phyloP scores from a whole-genome alignment of 23 tunicate species.

The Trididemnum clinides region DNA sequence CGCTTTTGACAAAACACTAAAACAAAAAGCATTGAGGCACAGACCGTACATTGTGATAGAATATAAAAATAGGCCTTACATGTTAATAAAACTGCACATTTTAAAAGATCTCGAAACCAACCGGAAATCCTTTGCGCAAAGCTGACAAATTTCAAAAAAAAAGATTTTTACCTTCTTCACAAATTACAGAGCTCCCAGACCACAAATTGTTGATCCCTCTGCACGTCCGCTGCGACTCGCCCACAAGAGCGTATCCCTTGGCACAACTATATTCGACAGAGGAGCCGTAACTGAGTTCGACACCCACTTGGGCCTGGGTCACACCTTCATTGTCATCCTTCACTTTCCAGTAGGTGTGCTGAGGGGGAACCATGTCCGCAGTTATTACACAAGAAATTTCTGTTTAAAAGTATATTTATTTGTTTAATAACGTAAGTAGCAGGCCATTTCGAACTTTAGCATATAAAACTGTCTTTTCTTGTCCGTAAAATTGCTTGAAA shows the following conservation, averaged over 20 bases:
- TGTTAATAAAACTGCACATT: too few relatives aligned
- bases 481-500: too few relatives aligned
- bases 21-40: too few relatives aligned
- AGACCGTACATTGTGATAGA: too few relatives aligned
- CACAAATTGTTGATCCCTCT: slow-evolving; percentile 27
- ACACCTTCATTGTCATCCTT: not conserved
- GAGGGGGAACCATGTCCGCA: slow-evolving; percentile 26
- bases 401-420: not conserved
- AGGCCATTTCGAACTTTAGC: too few relatives aligned
- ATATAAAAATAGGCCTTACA: too few relatives aligned
- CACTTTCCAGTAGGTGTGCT: slow-evolving; percentile 23
- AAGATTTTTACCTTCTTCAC: slow-evolving; percentile 79
- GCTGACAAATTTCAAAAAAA: too few relatives aligned
- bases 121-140: too few relatives aligned
- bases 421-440: too few relatives aligned
- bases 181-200: slow-evolving; percentile 58
- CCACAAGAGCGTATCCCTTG: slow-evolving; percentile 53
- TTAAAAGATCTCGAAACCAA: too few relatives aligned
- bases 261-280: slow-evolving; percentile 42
- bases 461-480: too few relatives aligned
- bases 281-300: slow-evolving; percentile 30
- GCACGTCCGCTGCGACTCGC: slow-evolving; percentile 48
- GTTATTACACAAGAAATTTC: slow-evolving; percentile 31
- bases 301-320: not conserved
- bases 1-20: too few relatives aligned